Conservation (phyloP, 2,113 vertebrate species). For the Cyprinodon tularosa region DNA sequence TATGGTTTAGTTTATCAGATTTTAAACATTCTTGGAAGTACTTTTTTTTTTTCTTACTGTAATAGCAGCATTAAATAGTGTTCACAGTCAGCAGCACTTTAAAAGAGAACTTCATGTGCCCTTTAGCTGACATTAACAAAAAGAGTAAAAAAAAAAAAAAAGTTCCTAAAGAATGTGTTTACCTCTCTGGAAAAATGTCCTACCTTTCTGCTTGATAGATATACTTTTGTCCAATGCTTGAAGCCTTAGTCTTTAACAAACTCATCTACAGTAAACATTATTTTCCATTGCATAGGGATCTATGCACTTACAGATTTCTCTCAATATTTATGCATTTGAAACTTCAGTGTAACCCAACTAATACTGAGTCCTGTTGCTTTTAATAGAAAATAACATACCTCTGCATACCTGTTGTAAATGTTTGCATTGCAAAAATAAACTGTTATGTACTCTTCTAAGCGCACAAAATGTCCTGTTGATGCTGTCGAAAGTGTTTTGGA, state of each 20-base stretch:
- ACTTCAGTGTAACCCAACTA: slow-evolving; percentile 12
- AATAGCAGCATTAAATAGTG: background rate
- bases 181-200: background rate
- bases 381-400: slow-evolving; percentile 25
- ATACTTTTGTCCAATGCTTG: slow-evolving; percentile 19
- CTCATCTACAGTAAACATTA: background rate
- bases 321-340: slow-evolving; percentile 57
- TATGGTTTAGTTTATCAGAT: background rate
- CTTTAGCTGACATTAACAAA: background rate
- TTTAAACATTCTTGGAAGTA: background rate
- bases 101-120: background rate
- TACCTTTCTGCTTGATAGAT: slow-evolving; percentile 3
- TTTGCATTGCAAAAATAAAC: slow-evolving; percentile 53
- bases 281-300: slow-evolving; percentile 16
- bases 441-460: slow-evolving; percentile 37
- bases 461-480: slow-evolving; percentile 4
- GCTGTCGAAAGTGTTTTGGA: slow-evolving; percentile 57
- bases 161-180: background rate
- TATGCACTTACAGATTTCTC: slow-evolving; percentile 48
- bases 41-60: background rate
- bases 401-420: slow-evolving; percentile 35
- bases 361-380: slow-evolving; percentile 21
- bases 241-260: background rate
- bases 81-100: slow-evolving; percentile 19
- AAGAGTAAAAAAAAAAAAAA: background rate